A percentile compares a stretch with the other conserved stretches of the same genome.
These are phyloP conservation scores for Melanotaenia trifasciata DNA, from an alignment of 2,797 vertebrate genomes.

Conservation along the genomic window DNA sequence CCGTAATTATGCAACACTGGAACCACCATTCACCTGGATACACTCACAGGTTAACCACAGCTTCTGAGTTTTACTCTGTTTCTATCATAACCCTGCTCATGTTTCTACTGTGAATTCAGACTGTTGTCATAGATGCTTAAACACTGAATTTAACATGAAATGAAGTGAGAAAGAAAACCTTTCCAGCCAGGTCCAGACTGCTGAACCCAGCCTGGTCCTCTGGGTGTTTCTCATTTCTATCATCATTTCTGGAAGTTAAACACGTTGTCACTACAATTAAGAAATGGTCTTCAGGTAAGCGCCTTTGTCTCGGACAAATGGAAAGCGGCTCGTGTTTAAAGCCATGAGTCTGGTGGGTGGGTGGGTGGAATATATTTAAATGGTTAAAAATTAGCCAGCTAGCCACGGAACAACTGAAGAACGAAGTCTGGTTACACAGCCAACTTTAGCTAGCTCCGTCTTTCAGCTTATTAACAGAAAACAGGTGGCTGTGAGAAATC, in stretches of 20 bases:
- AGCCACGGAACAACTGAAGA: conserved; percentile 33
- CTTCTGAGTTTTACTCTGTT: too few species aligned
- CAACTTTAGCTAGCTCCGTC: conserved; percentile 40
- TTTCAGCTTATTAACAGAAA: conserved; percentile 13
- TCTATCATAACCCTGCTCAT: too few species aligned
- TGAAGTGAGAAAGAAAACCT: too few species aligned
- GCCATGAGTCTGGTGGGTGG: neutral
- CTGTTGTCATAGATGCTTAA: too few species aligned
- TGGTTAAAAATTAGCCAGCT: conserved; percentile 41
- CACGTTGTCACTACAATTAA: neutral
- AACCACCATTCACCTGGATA: conserved; percentile 14
- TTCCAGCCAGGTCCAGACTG: too few species aligned
- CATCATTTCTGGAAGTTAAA: neutral
- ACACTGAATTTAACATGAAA: too few species aligned
- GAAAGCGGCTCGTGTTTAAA: too few species aligned
- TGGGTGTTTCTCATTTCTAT: too few species aligned
- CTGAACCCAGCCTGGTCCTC: too few species aligned
- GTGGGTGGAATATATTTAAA: neutral
- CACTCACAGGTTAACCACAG: neutral
- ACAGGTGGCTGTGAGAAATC: conserved; percentile 5
- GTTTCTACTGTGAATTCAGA: too few species aligned
- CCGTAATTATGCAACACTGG: conserved; percentile 55
- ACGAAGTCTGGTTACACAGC: conserved; percentile 3
- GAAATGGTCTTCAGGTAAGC: too few species aligned
- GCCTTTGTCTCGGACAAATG: too few species aligned